Conservation (phyloP, 1,140 invertebrate genomes). For the Vanessa tameamea region DNA sequence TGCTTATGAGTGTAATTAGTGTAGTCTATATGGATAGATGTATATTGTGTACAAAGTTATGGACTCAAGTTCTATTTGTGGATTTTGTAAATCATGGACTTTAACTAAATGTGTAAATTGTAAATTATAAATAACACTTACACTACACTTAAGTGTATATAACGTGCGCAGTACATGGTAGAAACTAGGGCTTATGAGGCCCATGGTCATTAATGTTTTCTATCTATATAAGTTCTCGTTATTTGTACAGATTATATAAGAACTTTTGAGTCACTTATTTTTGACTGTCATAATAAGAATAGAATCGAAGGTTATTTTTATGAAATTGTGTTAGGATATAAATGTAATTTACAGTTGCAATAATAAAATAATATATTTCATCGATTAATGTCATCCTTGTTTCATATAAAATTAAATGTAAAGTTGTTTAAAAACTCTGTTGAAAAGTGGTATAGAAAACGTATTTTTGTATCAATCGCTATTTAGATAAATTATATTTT, state of each 20-base stretch:
- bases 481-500: conserved; percentile 14
- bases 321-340: conserved; percentile 7
- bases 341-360: neutral
- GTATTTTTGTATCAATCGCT: conserved; percentile 21
- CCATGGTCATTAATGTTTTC: neutral
- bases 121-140: conserved; percentile 14
- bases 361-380: neutral
- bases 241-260: conserved; percentile 7
- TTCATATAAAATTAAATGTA: neutral
- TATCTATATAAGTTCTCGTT: neutral
- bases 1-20: no score
- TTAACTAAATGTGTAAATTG: neutral
- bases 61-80: neutral
- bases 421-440: neutral
- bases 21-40: neutral
- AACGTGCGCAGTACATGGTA: neutral
- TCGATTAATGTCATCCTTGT: neutral
- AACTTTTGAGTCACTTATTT: conserved; percentile 4
- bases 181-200: neutral
- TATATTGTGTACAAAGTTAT: neutral
- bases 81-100: conserved; percentile 8
- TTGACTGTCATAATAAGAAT: neutral
- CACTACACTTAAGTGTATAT: neutral
- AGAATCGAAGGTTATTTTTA: conserved; percentile 4
- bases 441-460: conserved; percentile 2